Percentiles rank a stretch among this genome's conserved stretches.
Conservation (phyloP, 2,888 invertebrate genomes). For the Plutella xylostella region DNA sequence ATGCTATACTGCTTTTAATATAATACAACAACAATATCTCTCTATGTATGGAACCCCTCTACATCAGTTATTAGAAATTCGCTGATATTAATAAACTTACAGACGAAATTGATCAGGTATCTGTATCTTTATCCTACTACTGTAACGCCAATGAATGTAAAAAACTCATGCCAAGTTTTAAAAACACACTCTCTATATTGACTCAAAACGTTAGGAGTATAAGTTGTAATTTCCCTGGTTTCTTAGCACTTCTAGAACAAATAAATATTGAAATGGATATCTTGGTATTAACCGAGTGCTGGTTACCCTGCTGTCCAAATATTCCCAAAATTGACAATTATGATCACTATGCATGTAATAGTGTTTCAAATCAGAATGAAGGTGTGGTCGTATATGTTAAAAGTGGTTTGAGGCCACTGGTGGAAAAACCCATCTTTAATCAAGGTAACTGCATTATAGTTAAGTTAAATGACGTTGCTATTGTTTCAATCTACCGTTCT, state of each 20-base stretch:
- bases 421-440: not conserved
- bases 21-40: too few relatives aligned
- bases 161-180: too few relatives aligned
- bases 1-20: too few relatives aligned
- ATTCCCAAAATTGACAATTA: not conserved
- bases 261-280: not conserved
- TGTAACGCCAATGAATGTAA: too few relatives aligned
- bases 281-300: constrained; percentile 4
- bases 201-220: constrained; percentile 4
- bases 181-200: too few relatives aligned
- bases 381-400: constrained; percentile 5
- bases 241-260: not conserved
- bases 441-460: not conserved
- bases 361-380: constrained; percentile 1
- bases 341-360: not conserved
- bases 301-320: not conserved
- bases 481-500: not conserved
- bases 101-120: too few relatives aligned
- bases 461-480: not conserved
- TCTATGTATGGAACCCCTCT: too few relatives aligned
- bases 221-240: not conserved
- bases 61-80: too few relatives aligned
- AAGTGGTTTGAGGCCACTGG: not conserved
- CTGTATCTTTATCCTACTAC: too few relatives aligned
- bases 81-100: too few relatives aligned